A percentile compares a stretch with the other conserved stretches of the same genome.
These are phyloP conservation scores for Piaya cayana DNA, from an alignment of 2,113 vertebrate species.

Conservation along the genomic window DNA sequence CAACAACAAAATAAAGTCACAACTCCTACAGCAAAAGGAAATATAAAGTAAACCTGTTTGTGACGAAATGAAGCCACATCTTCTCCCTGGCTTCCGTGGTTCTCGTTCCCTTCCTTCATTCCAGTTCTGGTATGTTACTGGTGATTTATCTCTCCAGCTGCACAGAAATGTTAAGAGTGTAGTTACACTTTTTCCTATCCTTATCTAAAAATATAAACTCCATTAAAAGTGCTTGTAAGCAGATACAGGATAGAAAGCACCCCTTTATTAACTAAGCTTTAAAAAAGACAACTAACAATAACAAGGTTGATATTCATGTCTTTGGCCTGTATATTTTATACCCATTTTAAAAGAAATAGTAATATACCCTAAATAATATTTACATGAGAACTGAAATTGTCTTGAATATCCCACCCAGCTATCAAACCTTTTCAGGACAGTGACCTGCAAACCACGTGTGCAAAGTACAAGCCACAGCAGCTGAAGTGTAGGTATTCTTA, in stretches of 20 bases:
- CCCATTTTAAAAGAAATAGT: not conserved
- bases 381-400: not conserved
- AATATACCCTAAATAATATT: not conserved
- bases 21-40: not conserved
- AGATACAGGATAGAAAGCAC: not conserved
- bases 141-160: slow-evolving; percentile 88
- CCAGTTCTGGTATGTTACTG: slow-evolving; percentile 87
- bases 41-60: slow-evolving; percentile 79
- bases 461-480: slow-evolving; percentile 27
- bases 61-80: slow-evolving; percentile 87
- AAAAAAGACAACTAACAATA: not conserved
- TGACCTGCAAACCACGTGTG: not conserved
- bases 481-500: slow-evolving; percentile 47
- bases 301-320: not conserved
- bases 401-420: not conserved
- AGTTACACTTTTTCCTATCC: not conserved
- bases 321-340: not conserved
- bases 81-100: slow-evolving; percentile 32
- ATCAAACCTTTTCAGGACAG: not conserved
- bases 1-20: not conserved
- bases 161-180: slow-evolving; percentile 46
- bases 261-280: not conserved
- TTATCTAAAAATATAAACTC: not conserved
- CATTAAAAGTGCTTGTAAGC: not conserved
- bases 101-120: slow-evolving; percentile 44